Conservation (phyloP, 2,888 invertebrate species). For the Priocnemis perturbator region DNA sequence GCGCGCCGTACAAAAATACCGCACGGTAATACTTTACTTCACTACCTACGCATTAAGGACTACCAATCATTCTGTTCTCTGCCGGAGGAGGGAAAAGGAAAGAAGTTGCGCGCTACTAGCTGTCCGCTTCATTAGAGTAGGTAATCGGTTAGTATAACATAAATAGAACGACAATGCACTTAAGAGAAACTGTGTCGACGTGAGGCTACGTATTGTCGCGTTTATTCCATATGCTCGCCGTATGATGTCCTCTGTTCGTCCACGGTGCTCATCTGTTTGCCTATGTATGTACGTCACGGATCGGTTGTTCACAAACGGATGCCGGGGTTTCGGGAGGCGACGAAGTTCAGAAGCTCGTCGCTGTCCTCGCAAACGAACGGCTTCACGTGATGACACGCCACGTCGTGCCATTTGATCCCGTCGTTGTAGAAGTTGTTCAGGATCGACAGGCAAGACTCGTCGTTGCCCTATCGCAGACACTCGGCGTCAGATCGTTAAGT, state of each 20-base stretch:
- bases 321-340: slow-evolving; percentile 91
- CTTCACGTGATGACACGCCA: slow-evolving; percentile 92
- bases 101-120: neutral
- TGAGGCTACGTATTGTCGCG: neutral
- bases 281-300: neutral
- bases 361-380: slow-evolving; percentile 94
- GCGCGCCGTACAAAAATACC: too few species aligned
- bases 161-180: slow-evolving; percentile 15
- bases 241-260: neutral
- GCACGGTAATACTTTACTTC: neutral
- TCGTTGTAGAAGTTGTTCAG: slow-evolving; percentile 95
- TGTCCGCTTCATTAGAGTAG: slow-evolving; percentile 2
- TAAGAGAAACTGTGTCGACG: too few species aligned
- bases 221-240: neutral
- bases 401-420: slow-evolving; percentile 93
- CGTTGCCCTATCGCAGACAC: slow-evolving; percentile 82
- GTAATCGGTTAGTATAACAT: slow-evolving; percentile 18
- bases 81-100: neutral
- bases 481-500: too few species aligned
- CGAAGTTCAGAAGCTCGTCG: slow-evolving; percentile 92
- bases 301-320: slow-evolving; percentile 82
- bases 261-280: slow-evolving; percentile 4
- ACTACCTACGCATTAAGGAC: neutral
- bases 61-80: slow-evolving; percentile 11
- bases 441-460: slow-evolving; percentile 92